These are phyloP conservation scores for Pseudoips prasinana DNA, from an alignment of 2,888 invertebrate species.

Conservation along the genomic window DNA sequence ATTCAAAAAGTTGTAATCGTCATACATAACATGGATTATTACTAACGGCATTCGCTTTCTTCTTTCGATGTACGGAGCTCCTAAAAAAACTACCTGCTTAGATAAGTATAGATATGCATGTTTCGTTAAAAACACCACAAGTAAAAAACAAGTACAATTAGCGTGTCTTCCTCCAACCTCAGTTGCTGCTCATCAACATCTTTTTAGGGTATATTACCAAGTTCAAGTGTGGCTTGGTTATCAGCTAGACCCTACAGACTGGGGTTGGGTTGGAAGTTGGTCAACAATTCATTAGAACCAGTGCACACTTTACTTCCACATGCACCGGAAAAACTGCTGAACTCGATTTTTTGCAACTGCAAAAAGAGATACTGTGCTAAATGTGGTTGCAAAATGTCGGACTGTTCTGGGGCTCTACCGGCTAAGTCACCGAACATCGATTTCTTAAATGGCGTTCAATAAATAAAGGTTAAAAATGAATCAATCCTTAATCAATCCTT, in stretches of 20 bases:
- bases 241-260: conserved; percentile 26
- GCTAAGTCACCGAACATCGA: too few relatives aligned
- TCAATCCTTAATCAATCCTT: too few relatives aligned
- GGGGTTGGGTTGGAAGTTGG: conserved; percentile 26
- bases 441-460: too few relatives aligned
- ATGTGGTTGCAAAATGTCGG: conserved; percentile 31
- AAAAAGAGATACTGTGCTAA: conserved; percentile 28
- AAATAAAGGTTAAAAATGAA: too few relatives aligned
- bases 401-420: too few relatives aligned
- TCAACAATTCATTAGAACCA: conserved; percentile 10
- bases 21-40: conserved; percentile 1
- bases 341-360: conserved; percentile 34
- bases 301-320: conserved; percentile 16
- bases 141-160: conserved; percentile 19
- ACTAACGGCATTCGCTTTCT: conserved; percentile 18
- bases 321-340: conserved; percentile 31
- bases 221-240: conserved; percentile 28
- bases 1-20: too few relatives aligned
- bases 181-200: conserved; percentile 22
- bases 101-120: conserved; percentile 15
- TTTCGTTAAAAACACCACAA: conserved; percentile 16
- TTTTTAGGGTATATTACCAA: conserved; percentile 25
- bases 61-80: conserved; percentile 16
- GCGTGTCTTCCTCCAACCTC: conserved; percentile 19
- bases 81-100: conserved; percentile 7